Evolutionary conservation across 2,113 vertebrate genomes (phyloP).

Genomic region (Catharus minimus): DNA sequence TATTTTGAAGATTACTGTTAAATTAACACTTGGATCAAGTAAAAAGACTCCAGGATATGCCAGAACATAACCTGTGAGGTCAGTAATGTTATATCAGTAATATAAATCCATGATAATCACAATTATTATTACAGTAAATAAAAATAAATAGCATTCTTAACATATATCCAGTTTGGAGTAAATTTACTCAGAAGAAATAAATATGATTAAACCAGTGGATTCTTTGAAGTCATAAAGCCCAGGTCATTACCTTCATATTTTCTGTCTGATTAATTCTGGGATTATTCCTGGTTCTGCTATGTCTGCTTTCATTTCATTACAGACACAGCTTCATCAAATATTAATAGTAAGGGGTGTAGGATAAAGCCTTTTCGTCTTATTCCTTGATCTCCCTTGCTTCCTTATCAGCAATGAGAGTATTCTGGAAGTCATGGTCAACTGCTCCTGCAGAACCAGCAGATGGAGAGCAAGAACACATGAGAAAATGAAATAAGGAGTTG

Average conservation of each 20-base stretch:
- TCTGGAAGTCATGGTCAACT: not conserved
- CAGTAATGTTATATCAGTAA: not conserved
- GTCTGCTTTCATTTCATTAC: constrained; percentile 11
- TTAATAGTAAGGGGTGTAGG: not conserved
- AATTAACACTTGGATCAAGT: not conserved
- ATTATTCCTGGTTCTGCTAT: constrained; percentile 11
- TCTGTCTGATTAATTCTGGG: not conserved
- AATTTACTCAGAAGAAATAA: not conserved
- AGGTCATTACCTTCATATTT: not conserved
- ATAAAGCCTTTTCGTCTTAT: not conserved
- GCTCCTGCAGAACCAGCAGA: constrained; percentile 35
- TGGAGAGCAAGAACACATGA: not conserved
- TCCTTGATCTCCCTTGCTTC: not conserved
- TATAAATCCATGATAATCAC: not conserved
- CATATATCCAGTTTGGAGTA: not conserved
- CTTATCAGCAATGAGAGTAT: not conserved
- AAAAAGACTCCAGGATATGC: not conserved
- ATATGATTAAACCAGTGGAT: not conserved
- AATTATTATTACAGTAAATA: not conserved
- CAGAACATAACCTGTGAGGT: not conserved
- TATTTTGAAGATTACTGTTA: constrained; percentile 14
- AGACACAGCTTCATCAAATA: constrained; percentile 43
- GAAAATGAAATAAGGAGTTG: not conserved
- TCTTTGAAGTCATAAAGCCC: not conserved
- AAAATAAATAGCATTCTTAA: not conserved